phyloP scores from a whole-genome alignment of 1,140 invertebrate genomes.

The Drosophila neocordata region DNA sequence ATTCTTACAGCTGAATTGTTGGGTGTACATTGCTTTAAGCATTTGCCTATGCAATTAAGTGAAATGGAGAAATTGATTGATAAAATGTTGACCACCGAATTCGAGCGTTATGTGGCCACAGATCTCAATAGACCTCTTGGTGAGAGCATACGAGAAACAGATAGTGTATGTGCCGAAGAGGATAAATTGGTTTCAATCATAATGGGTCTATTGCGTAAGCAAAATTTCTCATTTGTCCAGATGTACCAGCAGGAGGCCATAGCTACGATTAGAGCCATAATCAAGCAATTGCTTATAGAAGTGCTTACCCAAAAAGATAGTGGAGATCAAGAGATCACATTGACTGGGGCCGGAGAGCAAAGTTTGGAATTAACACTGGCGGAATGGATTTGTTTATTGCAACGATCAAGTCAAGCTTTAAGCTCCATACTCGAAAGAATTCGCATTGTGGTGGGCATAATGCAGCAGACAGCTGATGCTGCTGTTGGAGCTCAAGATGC shows the following conservation, averaged over 20 bases:
- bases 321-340: conserved; percentile 86
- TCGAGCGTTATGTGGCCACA: conserved; percentile 94
- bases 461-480: conserved; percentile 85
- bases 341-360: conserved; percentile 88
- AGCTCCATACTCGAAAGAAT: conserved; percentile 86
- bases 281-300: conserved; percentile 95
- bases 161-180: conserved; percentile 87
- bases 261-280: conserved; percentile 92
- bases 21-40: conserved; percentile 96
- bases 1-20: conserved; percentile 94
- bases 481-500: conserved; percentile 84
- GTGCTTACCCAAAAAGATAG: conserved; percentile 84
- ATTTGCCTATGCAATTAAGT: conserved; percentile 96
- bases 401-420: conserved; percentile 89
- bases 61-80: conserved; percentile 98
- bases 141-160: conserved; percentile 85
- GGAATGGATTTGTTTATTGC: conserved; percentile 92
- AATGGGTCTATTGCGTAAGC: conserved; percentile 93
- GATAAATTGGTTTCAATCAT: conserved; percentile 95
- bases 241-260: conserved; percentile 94
- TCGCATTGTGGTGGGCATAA: conserved; percentile 89
- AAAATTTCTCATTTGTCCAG: conserved; percentile 94
- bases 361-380: conserved; percentile 86
- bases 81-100: conserved; percentile 98
- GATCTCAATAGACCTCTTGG: conserved; percentile 93